Conservation (phyloP, 2,797 vertebrate species). For the Gila robusta region DNA sequence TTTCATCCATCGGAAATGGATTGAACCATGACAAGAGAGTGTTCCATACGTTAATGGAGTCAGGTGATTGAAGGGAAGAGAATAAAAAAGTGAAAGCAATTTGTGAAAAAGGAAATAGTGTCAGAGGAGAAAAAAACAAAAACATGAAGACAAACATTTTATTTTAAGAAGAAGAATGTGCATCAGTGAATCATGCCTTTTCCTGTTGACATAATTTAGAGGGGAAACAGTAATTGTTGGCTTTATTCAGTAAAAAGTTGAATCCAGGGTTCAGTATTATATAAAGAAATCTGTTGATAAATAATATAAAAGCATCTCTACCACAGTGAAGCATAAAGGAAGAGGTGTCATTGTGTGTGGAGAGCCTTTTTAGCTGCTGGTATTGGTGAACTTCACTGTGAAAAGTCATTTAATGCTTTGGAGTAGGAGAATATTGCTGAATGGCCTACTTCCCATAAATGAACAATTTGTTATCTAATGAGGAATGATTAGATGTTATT, state of each 20-base stretch:
- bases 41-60: not conserved
- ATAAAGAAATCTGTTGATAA: not conserved
- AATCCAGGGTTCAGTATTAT: not conserved
- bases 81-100: conserved; percentile 2
- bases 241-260: not conserved
- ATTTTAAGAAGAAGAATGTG: not conserved
- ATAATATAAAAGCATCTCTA: not conserved
- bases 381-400: no score
- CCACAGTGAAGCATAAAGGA: not conserved
- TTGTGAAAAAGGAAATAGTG: not conserved
- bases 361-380: no score
- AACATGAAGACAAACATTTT: not conserved
- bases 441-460: not conserved
- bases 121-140: no score
- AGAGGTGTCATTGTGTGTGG: no score
- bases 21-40: not conserved
- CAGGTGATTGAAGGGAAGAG: conserved; percentile 17
- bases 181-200: not conserved
- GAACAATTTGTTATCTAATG: not conserved
- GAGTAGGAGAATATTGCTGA: no score
- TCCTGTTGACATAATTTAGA: not conserved
- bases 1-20: not conserved
- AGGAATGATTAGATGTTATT: not conserved
- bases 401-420: no score
- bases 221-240: not conserved